Conservation (phyloP, 2,113 vertebrate species). For the Syrmaticus mikado region DNA sequence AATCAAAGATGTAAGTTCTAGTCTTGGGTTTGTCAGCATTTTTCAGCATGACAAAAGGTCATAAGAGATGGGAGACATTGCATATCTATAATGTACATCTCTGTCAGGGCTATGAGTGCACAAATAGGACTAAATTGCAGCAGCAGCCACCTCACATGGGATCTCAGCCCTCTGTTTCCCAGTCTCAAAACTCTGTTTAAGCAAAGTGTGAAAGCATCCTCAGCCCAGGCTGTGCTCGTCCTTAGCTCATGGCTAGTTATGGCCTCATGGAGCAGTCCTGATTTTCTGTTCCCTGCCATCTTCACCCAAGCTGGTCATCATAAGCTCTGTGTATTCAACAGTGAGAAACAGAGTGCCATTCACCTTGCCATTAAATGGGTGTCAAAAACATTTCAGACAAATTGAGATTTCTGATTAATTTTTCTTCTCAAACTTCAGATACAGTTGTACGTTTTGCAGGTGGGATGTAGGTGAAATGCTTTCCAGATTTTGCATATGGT, state of each 20-base stretch:
- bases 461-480: neutral
- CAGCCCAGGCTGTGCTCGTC: neutral
- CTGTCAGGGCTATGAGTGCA: neutral
- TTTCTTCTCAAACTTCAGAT: neutral
- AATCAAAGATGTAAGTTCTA: neutral
- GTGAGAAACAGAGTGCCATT: neutral
- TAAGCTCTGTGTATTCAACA: neutral
- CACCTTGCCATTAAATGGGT: neutral
- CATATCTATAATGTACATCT: neutral
- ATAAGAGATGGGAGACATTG: accelerated
- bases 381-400: neutral
- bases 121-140: neutral
- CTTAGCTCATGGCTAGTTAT: neutral
- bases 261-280: neutral
- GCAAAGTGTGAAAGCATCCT: neutral
- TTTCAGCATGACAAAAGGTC: neutral
- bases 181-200: neutral
- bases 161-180: neutral
- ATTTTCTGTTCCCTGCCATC: neutral
- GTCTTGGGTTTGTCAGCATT: neutral
- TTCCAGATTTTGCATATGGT: neutral
- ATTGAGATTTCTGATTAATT: neutral
- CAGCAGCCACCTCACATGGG: neutral
- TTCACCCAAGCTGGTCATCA: neutral
- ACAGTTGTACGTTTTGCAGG: neutral